A percentile compares a stretch with the other conserved stretches of the same genome.
Conservation (phyloP, 2,797 vertebrate genomes). For the Etheostoma perlongum region DNA sequence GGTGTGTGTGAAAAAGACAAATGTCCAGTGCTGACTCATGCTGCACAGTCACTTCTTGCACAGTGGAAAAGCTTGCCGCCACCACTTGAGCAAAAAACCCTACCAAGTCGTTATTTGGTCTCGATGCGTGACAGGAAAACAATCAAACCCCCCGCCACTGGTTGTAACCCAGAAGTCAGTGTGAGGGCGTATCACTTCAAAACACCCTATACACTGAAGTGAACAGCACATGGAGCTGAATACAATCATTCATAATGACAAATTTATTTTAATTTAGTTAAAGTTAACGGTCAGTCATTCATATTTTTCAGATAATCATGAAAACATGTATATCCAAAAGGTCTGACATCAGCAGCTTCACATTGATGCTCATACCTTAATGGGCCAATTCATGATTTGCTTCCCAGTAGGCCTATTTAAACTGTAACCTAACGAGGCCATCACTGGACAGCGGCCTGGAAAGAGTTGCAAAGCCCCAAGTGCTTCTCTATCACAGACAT, state of each 20-base stretch:
- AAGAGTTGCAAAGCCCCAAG: slow-evolving; percentile 46
- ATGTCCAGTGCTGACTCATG: slow-evolving; percentile 63
- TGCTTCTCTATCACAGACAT: slow-evolving; percentile 44
- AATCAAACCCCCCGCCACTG: slow-evolving; percentile 27
- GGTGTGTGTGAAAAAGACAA: slow-evolving; percentile 51
- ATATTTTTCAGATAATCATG: neutral
- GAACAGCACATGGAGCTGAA: slow-evolving; percentile 13
- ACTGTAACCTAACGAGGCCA: slow-evolving; percentile 29
- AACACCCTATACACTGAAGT: slow-evolving; percentile 6
- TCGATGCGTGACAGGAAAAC: slow-evolving; percentile 22
- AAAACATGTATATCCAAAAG: neutral
- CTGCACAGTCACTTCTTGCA: slow-evolving; percentile 24
- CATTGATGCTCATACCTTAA: slow-evolving; percentile 1
- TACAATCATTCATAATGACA: slow-evolving; percentile 3
- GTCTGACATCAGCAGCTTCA: neutral
- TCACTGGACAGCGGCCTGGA: slow-evolving; percentile 57
- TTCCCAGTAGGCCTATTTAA: slow-evolving; percentile 19
- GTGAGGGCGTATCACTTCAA: neutral
- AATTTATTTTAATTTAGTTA: neutral
- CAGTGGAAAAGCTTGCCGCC: slow-evolving; percentile 57
- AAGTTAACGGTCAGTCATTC: neutral
- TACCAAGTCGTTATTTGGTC: slow-evolving; percentile 34
- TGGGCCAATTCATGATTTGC: slow-evolving; percentile 29
- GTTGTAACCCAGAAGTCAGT: slow-evolving; percentile 27
- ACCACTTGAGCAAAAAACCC: slow-evolving; percentile 27